These are phyloP conservation scores for Cryptophagus acutangulus DNA, from an alignment of 2,888 invertebrate genomes.

Conservation along the genomic window DNA sequence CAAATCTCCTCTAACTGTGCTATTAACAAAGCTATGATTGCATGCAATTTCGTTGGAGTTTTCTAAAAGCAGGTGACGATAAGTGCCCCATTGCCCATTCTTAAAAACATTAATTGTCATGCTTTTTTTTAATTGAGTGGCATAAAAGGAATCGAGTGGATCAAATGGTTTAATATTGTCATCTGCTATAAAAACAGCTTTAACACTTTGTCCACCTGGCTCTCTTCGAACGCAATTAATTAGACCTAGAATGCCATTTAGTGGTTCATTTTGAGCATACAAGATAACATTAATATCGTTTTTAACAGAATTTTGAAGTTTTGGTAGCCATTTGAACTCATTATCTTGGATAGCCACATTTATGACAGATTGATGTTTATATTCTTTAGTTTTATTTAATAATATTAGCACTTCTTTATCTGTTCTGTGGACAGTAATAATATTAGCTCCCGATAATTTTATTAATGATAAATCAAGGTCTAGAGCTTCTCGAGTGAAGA, in stretches of 20 bases:
- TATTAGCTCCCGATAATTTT: too few species aligned
- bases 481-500: conserved; percentile 57
- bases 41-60: conserved; percentile 48
- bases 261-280: conserved; percentile 57
- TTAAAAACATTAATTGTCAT: conserved; percentile 74
- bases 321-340: conserved; percentile 53
- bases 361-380: conserved; percentile 51
- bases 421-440: conserved; percentile 51
- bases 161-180: conserved; percentile 60
- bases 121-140: conserved; percentile 63
- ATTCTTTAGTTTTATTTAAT: too few species aligned
- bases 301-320: conserved; percentile 41
- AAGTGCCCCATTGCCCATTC: conserved; percentile 59
- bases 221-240: conserved; percentile 65
- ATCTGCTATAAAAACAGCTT: conserved; percentile 57
- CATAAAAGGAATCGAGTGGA: conserved; percentile 53
- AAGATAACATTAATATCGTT: conserved; percentile 58
- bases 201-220: conserved; percentile 47
- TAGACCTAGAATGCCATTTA: conserved; percentile 77
- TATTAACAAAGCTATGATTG: conserved; percentile 73
- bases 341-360: conserved; percentile 47
- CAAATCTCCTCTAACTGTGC: conserved; percentile 76
- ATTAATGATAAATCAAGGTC: too few species aligned
- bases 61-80: conserved; percentile 71
- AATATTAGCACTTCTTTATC: conserved; percentile 54